Evolutionary conservation across 2,888 invertebrate genomes (phyloP).

Genomic region (Plebejus argus): DNA sequence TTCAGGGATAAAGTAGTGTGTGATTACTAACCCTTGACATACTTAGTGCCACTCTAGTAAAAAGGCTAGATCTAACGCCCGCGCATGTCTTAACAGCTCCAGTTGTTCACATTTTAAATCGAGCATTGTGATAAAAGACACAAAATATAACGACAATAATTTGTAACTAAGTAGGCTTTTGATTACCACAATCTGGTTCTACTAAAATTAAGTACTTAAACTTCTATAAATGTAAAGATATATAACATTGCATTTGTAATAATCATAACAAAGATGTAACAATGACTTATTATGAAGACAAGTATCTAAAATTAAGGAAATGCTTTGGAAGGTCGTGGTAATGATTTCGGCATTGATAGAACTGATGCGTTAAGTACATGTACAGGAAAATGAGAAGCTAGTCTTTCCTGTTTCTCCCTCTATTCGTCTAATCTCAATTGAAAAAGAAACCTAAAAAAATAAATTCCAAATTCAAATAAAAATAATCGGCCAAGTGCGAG

Average conservation of each 20-base stretch:
- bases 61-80: constrained; percentile 70
- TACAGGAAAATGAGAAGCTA: constrained; percentile 21
- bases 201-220: background rate
- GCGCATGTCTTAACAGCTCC: constrained; percentile 43
- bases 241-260: constrained; percentile 5
- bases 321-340: constrained; percentile 27
- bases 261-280: constrained; percentile 17
- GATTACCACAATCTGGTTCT: background rate
- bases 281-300: constrained; percentile 11
- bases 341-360: constrained; percentile 32
- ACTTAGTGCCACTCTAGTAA: constrained; percentile 74
- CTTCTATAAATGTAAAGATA: background rate
- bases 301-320: constrained; percentile 23
- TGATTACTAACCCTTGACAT: constrained; percentile 78
- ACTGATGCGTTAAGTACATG: constrained; percentile 5
- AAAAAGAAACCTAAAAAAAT: background rate
- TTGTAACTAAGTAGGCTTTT: background rate
- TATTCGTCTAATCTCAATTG: background rate
- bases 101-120: background rate
- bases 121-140: background rate
- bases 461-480: background rate
- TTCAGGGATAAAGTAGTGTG: constrained; percentile 72
- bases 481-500: too few relatives aligned
- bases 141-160: background rate
- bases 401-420: constrained; percentile 16